Evolutionary conservation across 2,888 invertebrate genomes (phyloP).

Genomic region (Apodemia duryi): DNA sequence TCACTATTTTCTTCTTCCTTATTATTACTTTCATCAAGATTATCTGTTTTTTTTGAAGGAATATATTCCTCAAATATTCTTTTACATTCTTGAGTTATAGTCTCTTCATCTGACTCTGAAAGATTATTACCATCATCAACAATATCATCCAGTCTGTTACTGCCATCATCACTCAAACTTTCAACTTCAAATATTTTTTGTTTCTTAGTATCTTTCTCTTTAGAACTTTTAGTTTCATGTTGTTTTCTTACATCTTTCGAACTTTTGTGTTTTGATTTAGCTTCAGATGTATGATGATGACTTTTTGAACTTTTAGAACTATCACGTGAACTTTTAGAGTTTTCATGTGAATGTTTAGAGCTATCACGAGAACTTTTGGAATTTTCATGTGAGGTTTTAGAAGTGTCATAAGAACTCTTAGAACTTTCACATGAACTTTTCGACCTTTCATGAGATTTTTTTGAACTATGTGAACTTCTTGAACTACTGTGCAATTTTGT

Average conservation of each 20-base stretch:
- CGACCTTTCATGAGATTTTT: conserved; percentile 13
- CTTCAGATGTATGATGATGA: conserved; percentile 31
- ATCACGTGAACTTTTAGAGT: conserved; percentile 25
- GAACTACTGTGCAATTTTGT: conserved; percentile 40
- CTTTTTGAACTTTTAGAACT: conserved; percentile 27
- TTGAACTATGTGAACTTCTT: conserved; percentile 23
- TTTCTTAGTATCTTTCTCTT: conserved; percentile 40
- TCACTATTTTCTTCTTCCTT: conserved; percentile 47
- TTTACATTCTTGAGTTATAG: conserved; percentile 90
- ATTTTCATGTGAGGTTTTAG: conserved; percentile 16
- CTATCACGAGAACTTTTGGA: conserved; percentile 19
- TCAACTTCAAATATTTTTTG: conserved; percentile 25
- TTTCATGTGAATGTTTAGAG: conserved; percentile 17
- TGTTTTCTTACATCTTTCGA: conserved; percentile 47
- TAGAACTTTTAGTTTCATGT: conserved; percentile 31
- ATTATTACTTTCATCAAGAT: conserved; percentile 41
- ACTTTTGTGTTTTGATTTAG: conserved; percentile 44
- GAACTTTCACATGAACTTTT: conserved; percentile 11
- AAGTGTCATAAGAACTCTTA: conserved; percentile 20
- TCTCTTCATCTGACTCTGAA: conserved; percentile 82
- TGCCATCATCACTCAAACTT: conserved; percentile 43
- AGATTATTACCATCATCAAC: conserved; percentile 50
- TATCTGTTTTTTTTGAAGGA: conserved; percentile 54
- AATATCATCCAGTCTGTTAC: conserved; percentile 39
- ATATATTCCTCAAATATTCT: conserved; percentile 91